A percentile compares a stretch with the other conserved stretches of the same genome.
Evolutionary conservation across 2,888 invertebrate genomes (phyloP).

Genomic region (Acanthacorydalis orientalis): DNA sequence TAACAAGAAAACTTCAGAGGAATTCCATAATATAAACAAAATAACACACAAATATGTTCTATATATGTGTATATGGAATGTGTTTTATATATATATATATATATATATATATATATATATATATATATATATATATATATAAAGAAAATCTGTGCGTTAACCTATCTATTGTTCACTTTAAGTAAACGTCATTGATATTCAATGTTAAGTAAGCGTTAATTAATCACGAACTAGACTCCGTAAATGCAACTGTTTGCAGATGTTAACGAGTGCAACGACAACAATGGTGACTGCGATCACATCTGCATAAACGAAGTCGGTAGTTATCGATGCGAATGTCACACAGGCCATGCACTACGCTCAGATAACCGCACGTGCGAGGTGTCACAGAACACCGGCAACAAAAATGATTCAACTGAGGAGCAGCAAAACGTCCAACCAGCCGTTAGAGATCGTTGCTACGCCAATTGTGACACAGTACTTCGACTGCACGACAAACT

Average conservation of each 20-base stretch:
- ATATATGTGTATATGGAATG: too few species aligned
- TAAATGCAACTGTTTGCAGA: conserved; percentile 22
- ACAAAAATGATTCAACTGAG: conserved; percentile 10
- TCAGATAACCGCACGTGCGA: conserved; percentile 41
- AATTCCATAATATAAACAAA: too few species aligned
- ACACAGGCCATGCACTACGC: conserved; percentile 32
- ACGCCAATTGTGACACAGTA: conserved; percentile 45
- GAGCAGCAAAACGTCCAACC: conserved; percentile 2
- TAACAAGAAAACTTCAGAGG: too few species aligned
- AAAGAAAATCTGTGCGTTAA: too few species aligned
- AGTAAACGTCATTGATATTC: too few species aligned
- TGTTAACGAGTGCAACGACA: conserved; percentile 35
- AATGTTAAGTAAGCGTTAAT: too few species aligned
- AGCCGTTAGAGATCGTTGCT: conserved; percentile 29
- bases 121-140: too few species aligned
- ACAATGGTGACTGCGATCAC: conserved; percentile 47
- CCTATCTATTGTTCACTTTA: too few species aligned
- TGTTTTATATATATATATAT: too few species aligned
- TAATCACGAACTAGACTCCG: too few species aligned
- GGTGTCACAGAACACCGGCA: conserved; percentile 12
- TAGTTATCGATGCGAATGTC: conserved; percentile 40
- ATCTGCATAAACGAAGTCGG: conserved; percentile 43
- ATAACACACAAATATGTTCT: too few species aligned
- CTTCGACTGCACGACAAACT: conserved; percentile 37
- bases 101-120: too few species aligned